Conservation (phyloP, 2,113 vertebrate species). For the Pseudopodoces humilis region DNA sequence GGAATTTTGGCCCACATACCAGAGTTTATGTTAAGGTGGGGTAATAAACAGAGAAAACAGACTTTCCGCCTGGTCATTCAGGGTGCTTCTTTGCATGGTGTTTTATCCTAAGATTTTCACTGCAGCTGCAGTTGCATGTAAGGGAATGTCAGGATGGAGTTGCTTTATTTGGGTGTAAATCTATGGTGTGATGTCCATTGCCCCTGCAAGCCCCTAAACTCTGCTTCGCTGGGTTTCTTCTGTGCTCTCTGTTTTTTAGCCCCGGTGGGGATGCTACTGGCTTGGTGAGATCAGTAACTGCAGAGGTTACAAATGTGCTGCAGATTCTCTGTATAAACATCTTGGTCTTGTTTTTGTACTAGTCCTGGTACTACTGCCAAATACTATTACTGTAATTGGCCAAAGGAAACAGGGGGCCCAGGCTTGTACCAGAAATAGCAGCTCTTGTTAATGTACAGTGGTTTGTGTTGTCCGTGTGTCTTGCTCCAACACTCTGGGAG, state of each 20-base stretch:
- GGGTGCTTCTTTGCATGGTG: background rate
- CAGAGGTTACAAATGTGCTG: background rate
- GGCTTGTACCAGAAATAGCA: conserved; percentile 19
- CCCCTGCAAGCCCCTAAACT: background rate
- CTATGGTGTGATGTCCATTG: background rate
- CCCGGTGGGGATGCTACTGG: fast-evolving
- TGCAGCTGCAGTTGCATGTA: background rate
- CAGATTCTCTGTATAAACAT: background rate
- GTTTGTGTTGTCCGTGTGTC: background rate
- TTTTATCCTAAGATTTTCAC: background rate
- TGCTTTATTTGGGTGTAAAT: background rate
- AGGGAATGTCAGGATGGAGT: background rate
- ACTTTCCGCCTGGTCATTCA: background rate
- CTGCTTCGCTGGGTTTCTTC: background rate
- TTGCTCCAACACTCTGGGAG: background rate
- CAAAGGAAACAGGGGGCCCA: background rate
- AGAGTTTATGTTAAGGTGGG: background rate
- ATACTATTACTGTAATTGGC: background rate
- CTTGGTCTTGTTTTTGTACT: conserved; percentile 19
- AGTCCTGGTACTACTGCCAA: conserved; percentile 1
- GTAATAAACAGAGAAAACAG: background rate
- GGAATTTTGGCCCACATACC: background rate
- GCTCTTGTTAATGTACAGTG: background rate
- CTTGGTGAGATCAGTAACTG: background rate
- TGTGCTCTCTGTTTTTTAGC: background rate